Evolutionary conservation across 2,113 vertebrate species (phyloP), one percentile per base, ranked within the genome.

Genomic region (Furnarius figulus): DNA sequence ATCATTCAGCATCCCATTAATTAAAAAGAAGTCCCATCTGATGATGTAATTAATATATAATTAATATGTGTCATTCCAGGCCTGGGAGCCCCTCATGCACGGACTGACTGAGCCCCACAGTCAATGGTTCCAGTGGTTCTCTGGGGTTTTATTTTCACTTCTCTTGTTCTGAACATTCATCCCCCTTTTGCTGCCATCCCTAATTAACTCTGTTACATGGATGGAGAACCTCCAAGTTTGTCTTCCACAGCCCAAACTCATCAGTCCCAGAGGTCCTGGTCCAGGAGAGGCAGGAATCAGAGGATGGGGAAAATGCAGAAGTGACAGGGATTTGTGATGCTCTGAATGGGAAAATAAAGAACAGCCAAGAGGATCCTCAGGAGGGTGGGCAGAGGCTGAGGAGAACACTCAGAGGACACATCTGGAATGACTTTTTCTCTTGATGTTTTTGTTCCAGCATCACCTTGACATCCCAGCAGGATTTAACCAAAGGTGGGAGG

Each of bases 141-240:
- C 42, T 10, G 11, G 9, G 6, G 6, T 19, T 85, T 61, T 18
- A 20, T 39, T 67, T 24, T 27, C 6, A 62, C 53, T 72, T 40
- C 47, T 35, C 62, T 40, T 23, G 6, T 12, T 8, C 12, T 33
- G 27, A 74, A 31, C 16, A 2, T 8, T 56, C 2, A 2, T 7
- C n/a, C 21, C 73, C 7, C 73, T 77, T 47, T n/a, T 10, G 6
- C 37, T 27, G 8, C 27, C 53, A 21, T 11, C 33, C 71, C 67
- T 18, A 49, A 33, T 22, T 15, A 50, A 8, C 33, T 33, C 28
- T 0, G 0, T 13, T 6, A 4, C 3, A 0, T 2, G 46, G 37
- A 12, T 44, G 55, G 70, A 77, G 65, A 74, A 28, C 37, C 25
- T 55, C 30, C 4, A 25, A 79, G 35, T 72, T 82, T 68, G 42